Conservation (phyloP, 2,888 invertebrate genomes). For the Calameuta filiformis region DNA sequence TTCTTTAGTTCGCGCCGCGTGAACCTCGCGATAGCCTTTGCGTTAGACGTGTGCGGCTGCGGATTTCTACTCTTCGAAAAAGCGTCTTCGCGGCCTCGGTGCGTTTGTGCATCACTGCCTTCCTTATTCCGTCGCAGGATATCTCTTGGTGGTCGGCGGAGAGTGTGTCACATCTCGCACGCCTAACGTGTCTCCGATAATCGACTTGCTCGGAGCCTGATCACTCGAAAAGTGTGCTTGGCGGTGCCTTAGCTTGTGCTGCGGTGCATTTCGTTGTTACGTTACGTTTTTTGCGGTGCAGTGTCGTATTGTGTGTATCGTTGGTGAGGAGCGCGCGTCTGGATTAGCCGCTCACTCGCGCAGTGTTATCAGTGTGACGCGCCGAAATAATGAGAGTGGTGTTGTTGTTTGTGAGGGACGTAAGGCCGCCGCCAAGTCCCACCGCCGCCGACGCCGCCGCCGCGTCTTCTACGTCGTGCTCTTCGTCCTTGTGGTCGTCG, state of each 20-base stretch:
- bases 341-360: constrained; percentile 55
- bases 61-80: constrained; percentile 20
- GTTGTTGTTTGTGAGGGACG: constrained; percentile 8
- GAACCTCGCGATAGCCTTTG: constrained; percentile 6
- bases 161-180: neutral
- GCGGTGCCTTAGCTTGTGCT: too few species aligned
- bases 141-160: neutral
- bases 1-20: neutral
- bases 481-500: neutral
- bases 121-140: neutral
- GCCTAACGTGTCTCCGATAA: too few species aligned
- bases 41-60: neutral
- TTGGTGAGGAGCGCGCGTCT: constrained; percentile 53
- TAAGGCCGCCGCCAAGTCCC: constrained; percentile 12
- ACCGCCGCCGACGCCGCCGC: constrained; percentile 21
- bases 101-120: constrained; percentile 13
- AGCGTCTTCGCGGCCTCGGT: constrained; percentile 27
- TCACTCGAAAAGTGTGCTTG: too few species aligned
- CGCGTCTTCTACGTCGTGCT: constrained; percentile 8
- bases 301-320: neutral
- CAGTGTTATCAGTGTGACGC: constrained; percentile 13
- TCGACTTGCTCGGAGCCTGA: too few species aligned
- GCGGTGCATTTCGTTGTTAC: too few species aligned
- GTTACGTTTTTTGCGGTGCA: too few species aligned
- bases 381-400: constrained; percentile 42